A percentile compares a stretch with the other conserved stretches of the same genome.
phyloP scores from a whole-genome alignment of 2,113 vertebrate genomes.

The Redunca redunca region DNA sequence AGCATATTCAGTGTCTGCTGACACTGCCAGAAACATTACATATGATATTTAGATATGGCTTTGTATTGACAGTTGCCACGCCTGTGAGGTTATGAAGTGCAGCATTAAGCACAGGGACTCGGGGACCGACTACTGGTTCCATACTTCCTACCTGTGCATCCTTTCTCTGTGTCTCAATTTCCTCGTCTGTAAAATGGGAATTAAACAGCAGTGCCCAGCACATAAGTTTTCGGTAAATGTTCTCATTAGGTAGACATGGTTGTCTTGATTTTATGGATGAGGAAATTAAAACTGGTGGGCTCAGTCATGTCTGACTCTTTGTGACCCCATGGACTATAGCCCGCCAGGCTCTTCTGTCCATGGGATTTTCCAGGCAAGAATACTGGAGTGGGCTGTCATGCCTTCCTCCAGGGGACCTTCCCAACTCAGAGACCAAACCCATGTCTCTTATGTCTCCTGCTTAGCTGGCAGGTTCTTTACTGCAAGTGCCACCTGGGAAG shows the following conservation, averaged over 20 bases:
- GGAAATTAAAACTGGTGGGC: neutral
- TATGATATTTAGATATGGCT: neutral
- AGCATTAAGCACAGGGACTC: neutral
- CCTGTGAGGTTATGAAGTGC: neutral
- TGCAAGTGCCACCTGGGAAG: neutral
- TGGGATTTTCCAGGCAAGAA: neutral
- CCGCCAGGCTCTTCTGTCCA: neutral
- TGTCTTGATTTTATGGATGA: neutral
- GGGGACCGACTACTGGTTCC: neutral
- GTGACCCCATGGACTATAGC: neutral
- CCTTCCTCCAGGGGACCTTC: neutral
- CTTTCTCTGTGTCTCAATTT: neutral
- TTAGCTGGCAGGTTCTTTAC: neutral
- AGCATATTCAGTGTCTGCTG: neutral
- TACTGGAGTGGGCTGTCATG: neutral
- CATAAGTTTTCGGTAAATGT: neutral
- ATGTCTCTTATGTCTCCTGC: neutral
- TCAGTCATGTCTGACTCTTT: neutral
- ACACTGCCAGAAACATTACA: neutral
- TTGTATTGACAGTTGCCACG: neutral
- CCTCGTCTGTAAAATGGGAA: neutral
- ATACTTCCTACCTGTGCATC: neutral
- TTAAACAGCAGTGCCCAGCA: neutral
- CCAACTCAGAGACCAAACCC: neutral
- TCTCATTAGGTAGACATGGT: neutral